Percentiles rank a stretch among this genome's conserved stretches.
These are phyloP conservation scores for Protobothrops mucrosquamatus DNA, from an alignment of 2,113 vertebrate genomes.

Conservation along the genomic window DNA sequence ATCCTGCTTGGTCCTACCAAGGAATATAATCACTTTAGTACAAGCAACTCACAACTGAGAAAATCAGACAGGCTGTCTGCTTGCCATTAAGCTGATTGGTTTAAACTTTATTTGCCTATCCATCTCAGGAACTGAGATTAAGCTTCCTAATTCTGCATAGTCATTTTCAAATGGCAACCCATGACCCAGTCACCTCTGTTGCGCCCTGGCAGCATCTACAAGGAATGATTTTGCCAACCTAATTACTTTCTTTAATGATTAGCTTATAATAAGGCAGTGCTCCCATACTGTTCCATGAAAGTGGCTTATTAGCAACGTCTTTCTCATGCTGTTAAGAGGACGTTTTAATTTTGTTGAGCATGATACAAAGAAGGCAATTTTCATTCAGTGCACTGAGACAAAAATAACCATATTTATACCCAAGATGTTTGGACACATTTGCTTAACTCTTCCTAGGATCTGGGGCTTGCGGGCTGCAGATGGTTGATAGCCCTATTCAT, in stretches of 20 bases:
- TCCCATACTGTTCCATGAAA: conserved; percentile 33
- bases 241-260: conserved; percentile 23
- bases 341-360: conserved; percentile 39
- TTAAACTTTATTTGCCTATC: neutral
- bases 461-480: conserved; percentile 14
- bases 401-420: conserved; percentile 40
- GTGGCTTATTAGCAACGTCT: conserved; percentile 27
- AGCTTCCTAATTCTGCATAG: neutral
- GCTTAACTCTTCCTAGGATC: conserved; percentile 39
- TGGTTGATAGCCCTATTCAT: conserved; percentile 34
- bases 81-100: neutral
- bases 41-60: neutral
- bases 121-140: neutral
- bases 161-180: neutral
- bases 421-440: conserved; percentile 34
- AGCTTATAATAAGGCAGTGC: conserved; percentile 30
- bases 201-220: neutral
- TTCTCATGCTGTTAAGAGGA: conserved; percentile 25
- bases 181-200: neutral
- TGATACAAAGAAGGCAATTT: conserved; percentile 44
- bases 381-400: conserved; percentile 49
- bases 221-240: neutral
- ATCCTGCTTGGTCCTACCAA: neutral
- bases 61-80: neutral
- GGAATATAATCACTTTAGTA: neutral